A percentile compares a stretch with the other conserved stretches of the same genome.
Conservation (phyloP, 2,888 invertebrate genomes). For the Epinotia ramella region DNA sequence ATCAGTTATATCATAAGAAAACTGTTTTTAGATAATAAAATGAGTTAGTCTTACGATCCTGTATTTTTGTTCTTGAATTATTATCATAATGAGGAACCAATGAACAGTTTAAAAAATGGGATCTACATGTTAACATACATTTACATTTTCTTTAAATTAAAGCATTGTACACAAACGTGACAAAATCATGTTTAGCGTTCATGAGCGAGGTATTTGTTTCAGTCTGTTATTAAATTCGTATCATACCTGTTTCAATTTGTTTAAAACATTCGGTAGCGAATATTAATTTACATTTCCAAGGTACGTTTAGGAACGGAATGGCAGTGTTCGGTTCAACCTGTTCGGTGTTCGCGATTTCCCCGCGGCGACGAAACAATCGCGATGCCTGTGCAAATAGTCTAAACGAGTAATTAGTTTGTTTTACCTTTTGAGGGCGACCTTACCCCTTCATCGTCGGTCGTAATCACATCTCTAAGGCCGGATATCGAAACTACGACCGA, state of each 20-base stretch:
- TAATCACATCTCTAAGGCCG: slow-evolving; percentile 42
- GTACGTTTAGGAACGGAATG: slow-evolving; percentile 35
- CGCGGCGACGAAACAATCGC: slow-evolving; percentile 71
- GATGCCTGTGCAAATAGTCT: slow-evolving; percentile 73
- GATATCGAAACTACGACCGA: slow-evolving; percentile 36
- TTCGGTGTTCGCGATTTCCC: slow-evolving; percentile 58
- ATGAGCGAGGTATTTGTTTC: slow-evolving; percentile 22
- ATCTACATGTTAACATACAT: not conserved
- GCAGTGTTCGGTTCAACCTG: slow-evolving; percentile 47
- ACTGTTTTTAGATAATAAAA: not conserved
- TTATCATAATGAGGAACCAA: not conserved
- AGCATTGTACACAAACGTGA: not conserved
- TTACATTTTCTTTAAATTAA: not conserved
- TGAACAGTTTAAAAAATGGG: not conserved
- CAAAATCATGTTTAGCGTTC: slow-evolving; percentile 6
- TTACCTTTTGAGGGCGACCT: slow-evolving; percentile 61
- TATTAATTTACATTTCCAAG: slow-evolving; percentile 42
- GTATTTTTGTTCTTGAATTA: not conserved
- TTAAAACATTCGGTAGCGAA: slow-evolving; percentile 36
- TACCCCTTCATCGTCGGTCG: slow-evolving; percentile 50
- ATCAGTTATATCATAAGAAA: not conserved
- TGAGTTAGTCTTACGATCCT: not conserved
- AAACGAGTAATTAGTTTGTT: slow-evolving; percentile 81
- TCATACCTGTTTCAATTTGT: slow-evolving; percentile 36
- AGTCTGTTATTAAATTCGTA: slow-evolving; percentile 33